A percentile compares a stretch with the other conserved stretches of the same genome.
These are phyloP conservation scores for Orthosia gracilis DNA, from an alignment of 2,888 invertebrate species.

Conservation along the genomic window DNA sequence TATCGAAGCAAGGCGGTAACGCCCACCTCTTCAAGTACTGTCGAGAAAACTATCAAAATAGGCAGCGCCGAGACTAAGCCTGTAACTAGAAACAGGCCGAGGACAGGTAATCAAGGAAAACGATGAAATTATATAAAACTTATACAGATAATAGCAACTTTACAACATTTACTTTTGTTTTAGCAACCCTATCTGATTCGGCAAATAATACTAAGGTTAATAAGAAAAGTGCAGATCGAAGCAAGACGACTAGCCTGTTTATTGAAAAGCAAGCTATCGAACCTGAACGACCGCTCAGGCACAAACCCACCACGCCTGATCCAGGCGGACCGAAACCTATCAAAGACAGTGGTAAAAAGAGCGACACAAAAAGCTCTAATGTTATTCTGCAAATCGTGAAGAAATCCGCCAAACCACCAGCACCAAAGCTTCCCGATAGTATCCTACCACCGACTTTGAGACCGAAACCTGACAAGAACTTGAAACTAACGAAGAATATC, in stretches of 20 bases:
- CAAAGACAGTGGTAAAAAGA: conserved; percentile 71
- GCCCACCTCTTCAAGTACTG: conserved; percentile 73
- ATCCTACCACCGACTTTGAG: conserved; percentile 84
- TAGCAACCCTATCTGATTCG: conserved; percentile 74
- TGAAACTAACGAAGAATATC: conserved; percentile 84
- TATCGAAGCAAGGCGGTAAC: conserved; percentile 88
- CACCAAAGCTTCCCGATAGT: conserved; percentile 71
- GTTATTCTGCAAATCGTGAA: conserved; percentile 86
- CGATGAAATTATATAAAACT: background rate
- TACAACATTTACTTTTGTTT: conserved; percentile 34
- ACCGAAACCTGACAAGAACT: conserved; percentile 78
- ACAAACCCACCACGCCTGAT: conserved; percentile 76
- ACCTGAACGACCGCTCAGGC: conserved; percentile 79
- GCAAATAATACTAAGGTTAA: conserved; percentile 74
- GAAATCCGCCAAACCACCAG: conserved; percentile 76
- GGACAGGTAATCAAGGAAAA: conserved; percentile 78
- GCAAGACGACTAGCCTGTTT: conserved; percentile 73
- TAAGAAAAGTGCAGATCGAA: conserved; percentile 74
- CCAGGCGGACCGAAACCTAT: conserved; percentile 73
- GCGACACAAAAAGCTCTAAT: conserved; percentile 77
- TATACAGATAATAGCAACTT: background rate
- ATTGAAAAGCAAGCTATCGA: conserved; percentile 74
- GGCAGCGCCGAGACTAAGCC: conserved; percentile 90
- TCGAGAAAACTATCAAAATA: conserved; percentile 87
- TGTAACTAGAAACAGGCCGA: conserved; percentile 87